phyloP scores from a whole-genome alignment of 92 coral and sea anemone genomes.

The Epizoanthus scotinus region DNA sequence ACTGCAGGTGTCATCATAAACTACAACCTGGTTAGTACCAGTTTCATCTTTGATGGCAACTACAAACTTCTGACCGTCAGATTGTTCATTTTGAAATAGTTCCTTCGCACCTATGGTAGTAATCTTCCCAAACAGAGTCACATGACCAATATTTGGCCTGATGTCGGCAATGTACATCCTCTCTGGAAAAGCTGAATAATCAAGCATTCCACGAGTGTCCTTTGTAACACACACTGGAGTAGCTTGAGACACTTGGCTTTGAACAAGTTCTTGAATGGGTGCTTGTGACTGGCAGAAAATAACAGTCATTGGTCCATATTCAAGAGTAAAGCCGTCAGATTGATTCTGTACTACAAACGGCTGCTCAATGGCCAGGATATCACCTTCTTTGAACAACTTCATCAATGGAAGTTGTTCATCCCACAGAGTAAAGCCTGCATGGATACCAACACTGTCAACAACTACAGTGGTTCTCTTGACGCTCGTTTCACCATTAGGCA shows the following conservation, averaged over 20 bases:
- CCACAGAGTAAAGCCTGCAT: constrained; percentile 79
- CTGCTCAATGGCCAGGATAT: constrained; percentile 73
- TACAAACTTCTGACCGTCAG: constrained; percentile 60
- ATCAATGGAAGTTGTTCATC: constrained; percentile 88
- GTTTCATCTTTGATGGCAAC: constrained; percentile 65
- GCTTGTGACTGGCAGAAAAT: constrained; percentile 68
- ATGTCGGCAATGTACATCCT: constrained; percentile 74
- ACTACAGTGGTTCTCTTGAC: constrained; percentile 66
- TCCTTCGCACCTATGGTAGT: constrained; percentile 51
- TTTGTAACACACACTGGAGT: constrained; percentile 77
- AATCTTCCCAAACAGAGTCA: constrained; percentile 72
- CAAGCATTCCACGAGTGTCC: constrained; percentile 92
- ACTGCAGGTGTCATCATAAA: constrained; percentile 61
- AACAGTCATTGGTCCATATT: constrained; percentile 92
- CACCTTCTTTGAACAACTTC: constrained; percentile 83
- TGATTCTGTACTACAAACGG: constrained; percentile 80
- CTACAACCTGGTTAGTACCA: constrained; percentile 48
- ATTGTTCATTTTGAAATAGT: constrained; percentile 48
- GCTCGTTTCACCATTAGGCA: constrained; percentile 86
- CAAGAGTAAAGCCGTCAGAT: constrained; percentile 73
- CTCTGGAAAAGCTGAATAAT: constrained; percentile 90
- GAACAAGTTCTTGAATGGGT: constrained; percentile 67
- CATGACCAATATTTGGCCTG: constrained; percentile 75
- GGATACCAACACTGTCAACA: constrained; percentile 76
- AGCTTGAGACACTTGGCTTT: constrained; percentile 72